These are phyloP conservation scores for Desmophyllum pertusum DNA, from an alignment of 92 coral and sea anemone genomes.

Conservation along the genomic window DNA sequence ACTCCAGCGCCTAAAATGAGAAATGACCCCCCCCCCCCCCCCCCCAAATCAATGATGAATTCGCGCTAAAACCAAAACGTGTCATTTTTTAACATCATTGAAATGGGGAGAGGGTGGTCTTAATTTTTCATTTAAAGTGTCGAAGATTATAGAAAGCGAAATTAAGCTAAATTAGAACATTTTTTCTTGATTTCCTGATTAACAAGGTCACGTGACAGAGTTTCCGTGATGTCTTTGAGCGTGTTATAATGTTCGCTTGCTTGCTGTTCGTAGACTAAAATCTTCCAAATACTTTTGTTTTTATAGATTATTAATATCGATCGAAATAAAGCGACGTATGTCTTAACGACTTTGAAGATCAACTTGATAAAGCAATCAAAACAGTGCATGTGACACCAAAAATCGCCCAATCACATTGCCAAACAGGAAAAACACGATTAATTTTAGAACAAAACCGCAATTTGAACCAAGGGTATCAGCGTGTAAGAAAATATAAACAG, in stretches of 20 bases:
- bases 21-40: no score
- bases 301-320: background rate
- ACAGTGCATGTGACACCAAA: slow-evolving; percentile 15
- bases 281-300: background rate
- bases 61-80: no score
- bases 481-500: slow-evolving; percentile 30
- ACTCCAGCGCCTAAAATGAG: no score
- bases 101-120: no score
- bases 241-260: background rate
- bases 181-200: no score
- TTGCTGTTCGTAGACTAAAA: background rate
- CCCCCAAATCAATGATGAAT: no score
- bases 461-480: slow-evolving; percentile 20
- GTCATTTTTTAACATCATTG: no score
- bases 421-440: slow-evolving; percentile 23
- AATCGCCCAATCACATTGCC: slow-evolving; percentile 21
- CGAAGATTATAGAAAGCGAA: no score
- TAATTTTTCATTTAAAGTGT: no score
- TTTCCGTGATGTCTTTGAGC: background rate
- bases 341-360: slow-evolving; percentile 13
- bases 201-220: no score
- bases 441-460: slow-evolving; percentile 28
- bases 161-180: no score
- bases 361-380: slow-evolving; percentile 18
- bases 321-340: background rate